A percentile compares a stretch with the other conserved stretches of the same genome.
These are phyloP conservation scores for Antheraea yamamai DNA, from an alignment of 2,888 invertebrate species.

Conservation along the genomic window DNA sequence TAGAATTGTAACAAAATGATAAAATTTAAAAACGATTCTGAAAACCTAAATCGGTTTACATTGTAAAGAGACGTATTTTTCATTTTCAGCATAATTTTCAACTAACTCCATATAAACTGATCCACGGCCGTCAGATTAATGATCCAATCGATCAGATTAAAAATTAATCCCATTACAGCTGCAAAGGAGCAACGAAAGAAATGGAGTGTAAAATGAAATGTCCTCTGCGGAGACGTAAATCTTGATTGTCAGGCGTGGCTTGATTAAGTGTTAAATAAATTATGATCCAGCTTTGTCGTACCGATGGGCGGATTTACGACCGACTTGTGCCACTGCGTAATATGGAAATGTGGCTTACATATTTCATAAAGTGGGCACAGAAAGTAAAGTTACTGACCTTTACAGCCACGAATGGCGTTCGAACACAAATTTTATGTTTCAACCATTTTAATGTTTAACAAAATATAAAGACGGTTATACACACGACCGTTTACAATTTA, in stretches of 20 bases:
- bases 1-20: not conserved
- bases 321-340: slow-evolving; percentile 7
- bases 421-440: not conserved
- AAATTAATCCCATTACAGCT: slow-evolving; percentile 63
- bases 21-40: not conserved
- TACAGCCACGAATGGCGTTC: not conserved
- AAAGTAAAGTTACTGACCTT: slow-evolving; percentile 1
- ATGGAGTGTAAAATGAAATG: slow-evolving; percentile 68
- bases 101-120: slow-evolving; percentile 14
- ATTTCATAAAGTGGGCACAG: slow-evolving; percentile 14
- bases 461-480: not conserved
- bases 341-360: slow-evolving; percentile 11
- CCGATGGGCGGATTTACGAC: slow-evolving; percentile 36
- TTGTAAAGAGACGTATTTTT: not conserved
- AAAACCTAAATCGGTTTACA: not conserved
- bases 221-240: slow-evolving; percentile 61
- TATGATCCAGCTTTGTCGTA: slow-evolving; percentile 53
- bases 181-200: slow-evolving; percentile 60
- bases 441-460: not conserved
- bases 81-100: not conserved
- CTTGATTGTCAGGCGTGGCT: slow-evolving; percentile 69
- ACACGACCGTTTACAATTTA: too few relatives aligned
- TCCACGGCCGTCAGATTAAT: slow-evolving; percentile 41
- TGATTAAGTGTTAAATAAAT: slow-evolving; percentile 79
- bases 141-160: slow-evolving; percentile 59